phyloP scores from a whole-genome alignment of 2,888 invertebrate species.

The Sialis lutaria region DNA sequence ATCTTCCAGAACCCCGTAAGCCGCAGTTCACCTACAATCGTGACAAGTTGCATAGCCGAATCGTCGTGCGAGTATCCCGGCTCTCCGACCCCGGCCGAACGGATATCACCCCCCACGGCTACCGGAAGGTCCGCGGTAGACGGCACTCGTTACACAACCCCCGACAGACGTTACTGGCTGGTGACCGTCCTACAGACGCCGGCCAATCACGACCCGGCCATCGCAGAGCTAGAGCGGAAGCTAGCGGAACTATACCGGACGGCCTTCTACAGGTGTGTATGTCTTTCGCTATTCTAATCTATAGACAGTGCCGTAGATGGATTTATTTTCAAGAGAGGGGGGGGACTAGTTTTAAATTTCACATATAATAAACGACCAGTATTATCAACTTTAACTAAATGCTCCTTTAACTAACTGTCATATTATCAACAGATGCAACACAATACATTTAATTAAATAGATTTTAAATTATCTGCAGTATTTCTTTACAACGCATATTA shows the following conservation, averaged over 20 bases:
- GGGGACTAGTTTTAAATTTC: too few species aligned
- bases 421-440: too few species aligned
- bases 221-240: constrained; percentile 47
- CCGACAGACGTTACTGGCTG: constrained; percentile 63
- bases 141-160: constrained; percentile 15
- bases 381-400: too few species aligned
- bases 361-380: too few species aligned
- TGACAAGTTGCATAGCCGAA: too few species aligned
- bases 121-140: not conserved
- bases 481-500: too few species aligned
- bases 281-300: not conserved
- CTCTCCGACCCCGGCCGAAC: not conserved
- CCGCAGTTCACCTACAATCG: too few species aligned
- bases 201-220: constrained; percentile 31
- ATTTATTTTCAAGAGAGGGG: too few species aligned
- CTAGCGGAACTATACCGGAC: constrained; percentile 62
- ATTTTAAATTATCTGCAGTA: too few species aligned
- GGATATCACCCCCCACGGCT: not conserved
- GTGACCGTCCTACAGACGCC: constrained; percentile 53
- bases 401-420: too few species aligned
- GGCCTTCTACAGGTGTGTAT: constrained; percentile 54
- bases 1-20: not conserved
- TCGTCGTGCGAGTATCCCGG: not conserved
- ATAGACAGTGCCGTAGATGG: too few species aligned
- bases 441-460: too few species aligned